Conservation (phyloP, 1,140 invertebrate species). For the Phymorhynchus buccinoides region DNA sequence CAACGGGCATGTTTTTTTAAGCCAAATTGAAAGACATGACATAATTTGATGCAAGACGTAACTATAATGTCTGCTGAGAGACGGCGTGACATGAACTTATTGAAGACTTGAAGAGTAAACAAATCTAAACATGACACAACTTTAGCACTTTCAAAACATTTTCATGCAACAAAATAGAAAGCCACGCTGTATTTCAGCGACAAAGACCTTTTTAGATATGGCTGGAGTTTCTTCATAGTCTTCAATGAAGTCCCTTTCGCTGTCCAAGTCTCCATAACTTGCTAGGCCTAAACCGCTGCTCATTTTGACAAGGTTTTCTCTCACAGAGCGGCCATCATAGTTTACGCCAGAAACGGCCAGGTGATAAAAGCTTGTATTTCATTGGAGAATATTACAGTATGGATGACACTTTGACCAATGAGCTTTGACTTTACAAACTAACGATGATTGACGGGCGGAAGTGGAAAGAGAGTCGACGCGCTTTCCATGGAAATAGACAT, state of each 20-base stretch:
- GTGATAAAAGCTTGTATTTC: not conserved
- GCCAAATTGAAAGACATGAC: too few relatives aligned
- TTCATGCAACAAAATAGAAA: not conserved
- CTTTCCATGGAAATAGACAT: constrained; percentile 35
- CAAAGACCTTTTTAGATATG: constrained; percentile 52
- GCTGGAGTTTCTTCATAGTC: constrained; percentile 49
- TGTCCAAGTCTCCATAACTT: constrained; percentile 23
- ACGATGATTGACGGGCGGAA: constrained; percentile 6
- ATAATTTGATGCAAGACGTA: too few relatives aligned
- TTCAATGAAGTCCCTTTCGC: constrained; percentile 40
- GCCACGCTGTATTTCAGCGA: constrained; percentile 4
- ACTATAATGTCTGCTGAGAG: too few relatives aligned
- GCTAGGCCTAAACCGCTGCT: not conserved
- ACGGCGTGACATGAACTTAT: too few relatives aligned
- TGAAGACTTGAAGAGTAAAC: too few relatives aligned
- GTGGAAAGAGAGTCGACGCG: not conserved
- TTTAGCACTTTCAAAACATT: too few relatives aligned
- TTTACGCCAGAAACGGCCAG: constrained; percentile 25
- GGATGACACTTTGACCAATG: constrained; percentile 22
- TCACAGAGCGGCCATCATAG: constrained; percentile 8
- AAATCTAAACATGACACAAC: not conserved
- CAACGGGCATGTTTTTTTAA: too few relatives aligned
- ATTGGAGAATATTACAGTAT: constrained; percentile 30
- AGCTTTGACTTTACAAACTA: constrained; percentile 1
- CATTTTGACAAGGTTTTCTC: not conserved